Percentiles rank a stretch among this genome's conserved stretches.
Evolutionary conservation across 1,140 invertebrate species (phyloP).

Genomic region (Microplitis mediator): DNA sequence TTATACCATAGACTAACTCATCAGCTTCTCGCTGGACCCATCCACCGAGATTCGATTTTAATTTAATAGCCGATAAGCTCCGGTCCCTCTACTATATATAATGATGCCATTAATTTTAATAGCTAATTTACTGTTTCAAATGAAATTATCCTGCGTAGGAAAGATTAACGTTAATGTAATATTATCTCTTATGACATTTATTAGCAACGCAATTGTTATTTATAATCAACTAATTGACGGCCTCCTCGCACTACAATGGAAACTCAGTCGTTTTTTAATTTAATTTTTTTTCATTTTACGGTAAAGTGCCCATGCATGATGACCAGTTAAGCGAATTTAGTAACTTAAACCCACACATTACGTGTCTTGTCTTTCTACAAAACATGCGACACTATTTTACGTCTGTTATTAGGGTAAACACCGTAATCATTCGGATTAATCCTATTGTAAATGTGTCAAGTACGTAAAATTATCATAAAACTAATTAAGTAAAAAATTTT

Average conservation of each 20-base stretch:
- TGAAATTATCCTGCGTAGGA: no score
- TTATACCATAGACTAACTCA: no score
- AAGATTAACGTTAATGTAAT: neutral
- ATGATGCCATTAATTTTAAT: no score
- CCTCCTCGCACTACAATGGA: neutral
- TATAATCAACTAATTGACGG: neutral
- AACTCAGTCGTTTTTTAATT: neutral
- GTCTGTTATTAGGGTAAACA: neutral
- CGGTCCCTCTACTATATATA: no score
- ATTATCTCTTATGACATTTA: neutral
- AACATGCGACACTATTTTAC: neutral
- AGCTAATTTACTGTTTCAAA: no score
- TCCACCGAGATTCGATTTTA: no score
- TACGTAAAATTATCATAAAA: no score
- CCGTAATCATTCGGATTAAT: neutral
- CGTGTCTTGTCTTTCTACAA: neutral
- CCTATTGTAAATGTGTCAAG: no score
- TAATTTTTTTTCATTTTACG: neutral
- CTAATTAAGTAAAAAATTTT: neutral
- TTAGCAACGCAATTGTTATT: neutral
- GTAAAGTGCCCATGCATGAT: neutral
- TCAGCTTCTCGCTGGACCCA: no score
- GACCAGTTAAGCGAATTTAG: constrained; percentile 13
- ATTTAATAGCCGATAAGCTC: no score
- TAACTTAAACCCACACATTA: neutral